Conservation (phyloP, 2,113 vertebrate genomes). For the Climacteris rufus region DNA sequence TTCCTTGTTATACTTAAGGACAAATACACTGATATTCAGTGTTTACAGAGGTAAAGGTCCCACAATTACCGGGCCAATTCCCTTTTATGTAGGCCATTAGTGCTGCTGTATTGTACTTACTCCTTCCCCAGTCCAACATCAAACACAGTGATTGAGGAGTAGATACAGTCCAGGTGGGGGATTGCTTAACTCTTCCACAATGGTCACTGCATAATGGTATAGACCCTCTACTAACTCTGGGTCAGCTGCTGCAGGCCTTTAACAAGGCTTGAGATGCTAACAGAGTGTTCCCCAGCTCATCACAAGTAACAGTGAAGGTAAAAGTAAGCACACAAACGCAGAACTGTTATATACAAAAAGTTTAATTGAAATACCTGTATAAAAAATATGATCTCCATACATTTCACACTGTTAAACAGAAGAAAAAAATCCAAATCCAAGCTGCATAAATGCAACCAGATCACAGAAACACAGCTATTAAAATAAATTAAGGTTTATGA, state of each 20-base stretch:
- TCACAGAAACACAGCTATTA: conserved; percentile 76
- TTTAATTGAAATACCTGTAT: conserved; percentile 98
- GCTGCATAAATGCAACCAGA: conserved; percentile 76
- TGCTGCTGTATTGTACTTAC: not conserved
- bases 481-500: conserved; percentile 81
- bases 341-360: conserved; percentile 83
- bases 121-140: not conserved
- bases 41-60: not conserved
- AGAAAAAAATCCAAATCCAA: conserved; percentile 72
- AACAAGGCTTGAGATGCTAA: not conserved
- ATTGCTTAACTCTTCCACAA: not conserved
- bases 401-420: conserved; percentile 83
- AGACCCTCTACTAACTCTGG: not conserved
- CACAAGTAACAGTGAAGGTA: not conserved
- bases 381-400: conserved; percentile 96
- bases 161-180: not conserved
- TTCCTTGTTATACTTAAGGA: not conserved
- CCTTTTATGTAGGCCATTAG: not conserved
- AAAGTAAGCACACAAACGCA: not conserved
- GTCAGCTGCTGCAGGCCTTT: not conserved
- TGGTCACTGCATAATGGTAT: not conserved
- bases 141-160: not conserved
- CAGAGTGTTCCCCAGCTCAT: not conserved
- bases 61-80: not conserved
- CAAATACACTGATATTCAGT: not conserved